These are phyloP conservation scores for Pteronura brasiliensis DNA, from an alignment of 2,113 vertebrate species.

Conservation along the genomic window DNA sequence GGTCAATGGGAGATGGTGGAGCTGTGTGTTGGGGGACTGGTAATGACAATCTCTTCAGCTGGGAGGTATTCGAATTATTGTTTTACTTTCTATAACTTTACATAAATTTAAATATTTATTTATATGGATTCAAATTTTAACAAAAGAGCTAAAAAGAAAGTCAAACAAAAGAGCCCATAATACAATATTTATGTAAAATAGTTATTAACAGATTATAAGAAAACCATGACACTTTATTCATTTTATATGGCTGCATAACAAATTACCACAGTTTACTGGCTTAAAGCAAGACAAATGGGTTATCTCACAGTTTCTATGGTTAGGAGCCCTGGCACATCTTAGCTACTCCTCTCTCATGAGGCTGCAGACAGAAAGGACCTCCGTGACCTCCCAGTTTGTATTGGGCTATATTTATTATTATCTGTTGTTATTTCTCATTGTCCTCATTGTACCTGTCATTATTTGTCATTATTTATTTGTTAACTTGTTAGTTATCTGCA, in stretches of 20 bases:
- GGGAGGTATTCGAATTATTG: background rate
- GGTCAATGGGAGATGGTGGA: too few relatives aligned
- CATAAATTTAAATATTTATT: background rate
- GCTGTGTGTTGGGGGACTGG: background rate
- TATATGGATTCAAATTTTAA: background rate
- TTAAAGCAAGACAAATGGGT: background rate
- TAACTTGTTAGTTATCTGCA: background rate
- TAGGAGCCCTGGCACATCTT: fast-evolving
- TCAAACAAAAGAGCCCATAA: background rate
- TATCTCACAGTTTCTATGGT: background rate
- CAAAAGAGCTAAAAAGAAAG: background rate
- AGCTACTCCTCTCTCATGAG: background rate
- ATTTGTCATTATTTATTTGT: background rate
- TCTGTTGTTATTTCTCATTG: background rate
- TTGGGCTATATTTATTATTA: background rate
- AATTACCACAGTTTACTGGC: background rate
- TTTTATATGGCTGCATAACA: background rate
- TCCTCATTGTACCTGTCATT: background rate
- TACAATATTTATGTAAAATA: background rate
- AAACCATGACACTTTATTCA: background rate
- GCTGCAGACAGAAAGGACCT: background rate
- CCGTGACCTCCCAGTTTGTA: background rate
- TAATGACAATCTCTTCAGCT: background rate
- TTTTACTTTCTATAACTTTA: background rate
- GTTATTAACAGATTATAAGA: background rate